Conservation (phyloP, 1,140 invertebrate genomes). For the Drosophila seguyi region DNA sequence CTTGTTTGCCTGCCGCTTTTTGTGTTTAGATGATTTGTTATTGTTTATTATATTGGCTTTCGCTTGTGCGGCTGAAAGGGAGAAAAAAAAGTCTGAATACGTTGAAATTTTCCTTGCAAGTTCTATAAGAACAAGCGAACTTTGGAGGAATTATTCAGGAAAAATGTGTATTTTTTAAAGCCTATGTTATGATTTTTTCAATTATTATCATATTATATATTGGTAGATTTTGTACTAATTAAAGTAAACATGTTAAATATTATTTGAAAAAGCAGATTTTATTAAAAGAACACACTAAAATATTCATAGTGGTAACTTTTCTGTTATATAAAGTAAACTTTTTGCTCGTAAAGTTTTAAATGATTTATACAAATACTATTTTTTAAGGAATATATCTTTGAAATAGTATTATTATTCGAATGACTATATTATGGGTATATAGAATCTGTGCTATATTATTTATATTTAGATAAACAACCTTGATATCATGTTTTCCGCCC, state of each 20-base stretch:
- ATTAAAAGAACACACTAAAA: too few species aligned
- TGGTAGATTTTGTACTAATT: too few species aligned
- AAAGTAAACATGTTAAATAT: background rate
- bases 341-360: too few species aligned
- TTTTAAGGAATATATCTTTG: too few species aligned
- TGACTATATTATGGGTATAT: too few species aligned
- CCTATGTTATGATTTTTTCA: background rate
- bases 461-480: background rate
- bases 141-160: background rate
- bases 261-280: too few species aligned
- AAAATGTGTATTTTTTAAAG: background rate
- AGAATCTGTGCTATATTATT: too few species aligned
- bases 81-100: background rate
- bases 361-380: too few species aligned
- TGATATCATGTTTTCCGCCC: conserved; percentile 1
- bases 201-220: background rate
- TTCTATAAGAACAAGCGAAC: background rate
- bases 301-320: too few species aligned
- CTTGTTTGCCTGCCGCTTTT: conserved; percentile 31
- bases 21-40: conserved; percentile 61
- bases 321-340: too few species aligned
- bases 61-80: background rate
- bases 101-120: background rate
- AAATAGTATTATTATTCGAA: too few species aligned
- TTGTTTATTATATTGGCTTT: conserved; percentile 45